These are phyloP conservation scores for Pollenia griseotomentosa DNA, from an alignment of 2,888 invertebrate genomes.

Conservation along the genomic window DNA sequence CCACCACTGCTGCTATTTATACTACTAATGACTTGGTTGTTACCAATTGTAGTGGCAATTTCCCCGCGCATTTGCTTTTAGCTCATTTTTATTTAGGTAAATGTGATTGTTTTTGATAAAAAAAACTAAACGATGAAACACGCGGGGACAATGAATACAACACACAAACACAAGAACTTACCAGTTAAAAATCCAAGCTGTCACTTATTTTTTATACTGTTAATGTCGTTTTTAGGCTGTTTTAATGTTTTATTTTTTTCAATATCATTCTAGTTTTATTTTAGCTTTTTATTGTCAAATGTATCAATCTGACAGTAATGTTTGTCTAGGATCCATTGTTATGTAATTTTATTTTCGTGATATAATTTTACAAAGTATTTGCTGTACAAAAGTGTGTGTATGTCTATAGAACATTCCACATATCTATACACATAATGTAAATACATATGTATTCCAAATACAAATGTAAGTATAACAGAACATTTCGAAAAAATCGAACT, in stretches of 20 bases:
- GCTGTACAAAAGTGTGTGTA: neutral
- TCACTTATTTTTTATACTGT: constrained; percentile 59
- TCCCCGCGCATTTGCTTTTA: constrained; percentile 75
- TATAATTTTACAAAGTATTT: constrained; percentile 36
- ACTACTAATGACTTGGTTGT: constrained; percentile 70
- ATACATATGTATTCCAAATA: neutral
- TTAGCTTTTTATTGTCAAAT: constrained; percentile 62
- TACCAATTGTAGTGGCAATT: constrained; percentile 74
- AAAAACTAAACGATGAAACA: constrained; percentile 66
- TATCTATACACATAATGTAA: neutral
- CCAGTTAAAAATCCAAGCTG: constrained; percentile 37
- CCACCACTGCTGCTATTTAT: constrained; percentile 24
- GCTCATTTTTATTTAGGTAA: constrained; percentile 78
- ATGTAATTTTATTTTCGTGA: constrained; percentile 53
- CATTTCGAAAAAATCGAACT: too few species aligned
- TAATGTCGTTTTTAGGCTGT: constrained; percentile 54
- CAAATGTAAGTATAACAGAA: too few species aligned
- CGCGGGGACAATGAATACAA: constrained; percentile 50
- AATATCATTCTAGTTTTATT: constrained; percentile 37
- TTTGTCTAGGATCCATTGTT: constrained; percentile 58
- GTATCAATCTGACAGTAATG: constrained; percentile 65
- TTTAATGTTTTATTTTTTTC: constrained; percentile 34
- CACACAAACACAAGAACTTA: constrained; percentile 1
- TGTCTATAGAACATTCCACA: neutral
- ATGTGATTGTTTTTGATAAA: constrained; percentile 81